Percentiles rank a stretch among this genome's conserved stretches.
phyloP scores from a whole-genome alignment of 2,888 invertebrate genomes.

The Idaea dimidiata region DNA sequence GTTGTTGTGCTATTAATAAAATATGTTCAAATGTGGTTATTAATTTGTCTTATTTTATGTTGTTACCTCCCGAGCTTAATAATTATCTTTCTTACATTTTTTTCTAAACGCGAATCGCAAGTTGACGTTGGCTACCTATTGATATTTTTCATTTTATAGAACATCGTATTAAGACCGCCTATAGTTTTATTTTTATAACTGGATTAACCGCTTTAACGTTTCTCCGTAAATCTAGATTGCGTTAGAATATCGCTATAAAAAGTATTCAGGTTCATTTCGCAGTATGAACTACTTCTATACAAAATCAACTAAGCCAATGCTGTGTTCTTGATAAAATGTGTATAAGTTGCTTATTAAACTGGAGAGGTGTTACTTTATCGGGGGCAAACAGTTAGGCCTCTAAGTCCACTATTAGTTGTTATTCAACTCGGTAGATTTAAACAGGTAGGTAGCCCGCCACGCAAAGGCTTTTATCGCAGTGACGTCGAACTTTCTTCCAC shows the following conservation, averaged over 20 bases:
- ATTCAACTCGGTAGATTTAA: conserved; percentile 51
- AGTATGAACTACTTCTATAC: no score
- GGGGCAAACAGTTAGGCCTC: conserved; percentile 47
- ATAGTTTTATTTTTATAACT: not conserved
- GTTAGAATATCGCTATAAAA: not conserved
- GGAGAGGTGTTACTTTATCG: conserved; percentile 26
- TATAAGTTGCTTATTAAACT: not conserved
- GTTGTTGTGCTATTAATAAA: conserved; percentile 81
- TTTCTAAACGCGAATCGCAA: no score
- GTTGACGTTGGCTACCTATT: no score
- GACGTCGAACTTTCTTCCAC: conserved; percentile 71
- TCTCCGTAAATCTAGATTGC: not conserved
- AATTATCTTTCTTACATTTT: no score
- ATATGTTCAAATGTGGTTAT: conserved; percentile 73
- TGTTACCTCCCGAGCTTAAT: not conserved
- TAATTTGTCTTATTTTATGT: conserved; percentile 29
- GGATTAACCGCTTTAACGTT: not conserved
- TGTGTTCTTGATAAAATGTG: not conserved
- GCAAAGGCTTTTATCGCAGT: conserved; percentile 63
- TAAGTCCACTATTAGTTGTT: conserved; percentile 58
- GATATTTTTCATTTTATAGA: no score
- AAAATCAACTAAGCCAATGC: not conserved
- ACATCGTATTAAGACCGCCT: not conserved
- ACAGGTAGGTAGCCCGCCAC: conserved; percentile 53
- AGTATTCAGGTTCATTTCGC: not conserved